phyloP scores from a whole-genome alignment of 2,888 invertebrate genomes.

The Megaustenia siamemsis region DNA sequence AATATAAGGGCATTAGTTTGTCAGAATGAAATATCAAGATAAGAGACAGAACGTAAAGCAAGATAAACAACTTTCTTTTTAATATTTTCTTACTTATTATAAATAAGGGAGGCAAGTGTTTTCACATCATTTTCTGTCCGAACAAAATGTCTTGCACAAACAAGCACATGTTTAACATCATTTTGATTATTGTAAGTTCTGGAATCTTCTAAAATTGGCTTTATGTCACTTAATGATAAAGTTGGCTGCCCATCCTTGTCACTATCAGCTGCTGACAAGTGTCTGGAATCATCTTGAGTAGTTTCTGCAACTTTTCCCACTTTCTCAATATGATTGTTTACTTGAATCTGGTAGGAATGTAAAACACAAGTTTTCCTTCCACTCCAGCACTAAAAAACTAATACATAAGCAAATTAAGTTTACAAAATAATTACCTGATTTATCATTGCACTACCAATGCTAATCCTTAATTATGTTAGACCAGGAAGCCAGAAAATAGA shows the following conservation, averaged over 20 bases:
- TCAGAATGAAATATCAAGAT: no score
- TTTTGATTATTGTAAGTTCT: constrained; percentile 50
- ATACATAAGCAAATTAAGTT: no score
- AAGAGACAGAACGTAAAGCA: no score
- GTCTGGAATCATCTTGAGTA: neutral
- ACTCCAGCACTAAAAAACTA: no score
- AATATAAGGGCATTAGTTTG: no score
- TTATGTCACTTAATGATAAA: constrained; percentile 44
- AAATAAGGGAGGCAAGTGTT: constrained; percentile 37
- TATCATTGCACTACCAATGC: no score
- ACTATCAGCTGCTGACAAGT: neutral
- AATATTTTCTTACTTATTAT: constrained; percentile 42
- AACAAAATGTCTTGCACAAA: constrained; percentile 48
- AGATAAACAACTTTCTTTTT: no score
- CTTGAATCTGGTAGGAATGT: neutral
- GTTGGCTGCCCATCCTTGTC: constrained; percentile 11
- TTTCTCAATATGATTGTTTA: neutral
- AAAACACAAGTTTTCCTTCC: neutral
- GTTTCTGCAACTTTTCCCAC: neutral
- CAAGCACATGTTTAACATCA: constrained; percentile 43
- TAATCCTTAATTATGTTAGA: no score
- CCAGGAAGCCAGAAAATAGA: no score
- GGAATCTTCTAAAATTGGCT: constrained; percentile 51
- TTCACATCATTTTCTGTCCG: constrained; percentile 50
- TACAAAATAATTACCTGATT: no score